Base-by-base conservation (phyloP, 2,888 invertebrate species). In the Lepeophtheirus nordmannii region DNA sequence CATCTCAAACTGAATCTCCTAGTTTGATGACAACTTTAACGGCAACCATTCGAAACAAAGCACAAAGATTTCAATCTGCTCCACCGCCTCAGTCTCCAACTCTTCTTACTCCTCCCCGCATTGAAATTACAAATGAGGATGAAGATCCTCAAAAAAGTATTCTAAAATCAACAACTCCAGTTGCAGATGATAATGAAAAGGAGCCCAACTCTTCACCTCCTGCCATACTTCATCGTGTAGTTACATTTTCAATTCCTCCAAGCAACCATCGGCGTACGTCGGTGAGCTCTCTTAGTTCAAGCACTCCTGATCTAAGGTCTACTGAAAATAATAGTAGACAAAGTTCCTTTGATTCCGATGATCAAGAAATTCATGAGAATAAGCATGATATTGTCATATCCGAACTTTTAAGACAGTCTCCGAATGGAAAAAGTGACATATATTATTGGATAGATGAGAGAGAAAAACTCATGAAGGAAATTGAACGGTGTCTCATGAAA, bases 391-490 rank as follows among this genome's bases (percentile, higher is more conserved):
- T 46, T 14, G 17, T 46, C 8, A 17, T 46, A n/a, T 46, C 53
- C 14, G 53, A 46, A 17, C 53, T 46, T 17, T 17, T 46, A 46
- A 14, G 53, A 46, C 14, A 14, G 17, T 14, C 53, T 46, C 53
- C 53, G n/a, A 17, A 30, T 14, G 53, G 17, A 46, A 46, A 46
- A 17, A 46, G n/a, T 46, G 53, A 46, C 53, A 17, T 46, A 3
- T 46, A 46, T 17, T 46, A 46, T 17, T 46, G 53, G 53, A 46
- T 46, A n/a, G 53, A 46, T 46, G 53, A 46, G 53, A 14, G 53
- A 46, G 53, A 46, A 46, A 46, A 46, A 46, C 53, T 46, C 17
- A 46, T 46, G 53, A 46, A 46, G 53, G 53, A 46, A 46, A 14
- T 46, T 46, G 53, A 46, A 30, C 17, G 17, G 8, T 46, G 53